phyloP scores from a whole-genome alignment of 2,113 vertebrate species.

The Bubo bubo region DNA sequence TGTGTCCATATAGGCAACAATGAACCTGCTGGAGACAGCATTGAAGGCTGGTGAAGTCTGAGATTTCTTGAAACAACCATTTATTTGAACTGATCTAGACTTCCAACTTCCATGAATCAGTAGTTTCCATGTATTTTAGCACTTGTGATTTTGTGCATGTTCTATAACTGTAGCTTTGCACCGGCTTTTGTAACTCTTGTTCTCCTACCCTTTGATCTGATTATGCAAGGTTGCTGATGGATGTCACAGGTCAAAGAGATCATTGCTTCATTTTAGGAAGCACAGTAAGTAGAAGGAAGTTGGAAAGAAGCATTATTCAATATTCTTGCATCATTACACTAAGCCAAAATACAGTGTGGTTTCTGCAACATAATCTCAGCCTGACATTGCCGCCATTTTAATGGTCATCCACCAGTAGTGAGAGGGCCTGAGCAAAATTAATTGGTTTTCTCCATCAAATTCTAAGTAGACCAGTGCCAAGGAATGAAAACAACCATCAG shows the following conservation, averaged over 20 bases:
- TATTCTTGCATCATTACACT: not conserved
- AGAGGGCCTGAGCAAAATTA: not conserved
- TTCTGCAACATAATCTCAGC: not conserved
- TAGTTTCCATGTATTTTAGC: not conserved
- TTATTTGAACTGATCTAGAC: not conserved
- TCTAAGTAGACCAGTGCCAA: not conserved
- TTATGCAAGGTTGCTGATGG: not conserved
- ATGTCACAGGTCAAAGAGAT: not conserved
- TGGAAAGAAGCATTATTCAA: not conserved
- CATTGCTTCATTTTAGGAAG: not conserved
- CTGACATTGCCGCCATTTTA: not conserved
- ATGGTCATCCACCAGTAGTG: not conserved
- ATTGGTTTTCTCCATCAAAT: not conserved
- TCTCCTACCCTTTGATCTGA: not conserved
- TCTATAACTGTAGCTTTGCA: not conserved
- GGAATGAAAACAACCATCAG: not conserved
- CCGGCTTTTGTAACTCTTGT: not conserved
- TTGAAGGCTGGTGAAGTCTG: not conserved
- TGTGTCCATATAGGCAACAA: not conserved
- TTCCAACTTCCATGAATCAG: not conserved
- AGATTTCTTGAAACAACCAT: not conserved
- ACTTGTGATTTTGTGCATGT: not conserved
- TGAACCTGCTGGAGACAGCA: not conserved
- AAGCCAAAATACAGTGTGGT: not conserved
- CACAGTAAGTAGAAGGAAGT: not conserved